phyloP scores from a whole-genome alignment of 2,113 vertebrate genomes.

The Pollachius pollachius region DNA sequence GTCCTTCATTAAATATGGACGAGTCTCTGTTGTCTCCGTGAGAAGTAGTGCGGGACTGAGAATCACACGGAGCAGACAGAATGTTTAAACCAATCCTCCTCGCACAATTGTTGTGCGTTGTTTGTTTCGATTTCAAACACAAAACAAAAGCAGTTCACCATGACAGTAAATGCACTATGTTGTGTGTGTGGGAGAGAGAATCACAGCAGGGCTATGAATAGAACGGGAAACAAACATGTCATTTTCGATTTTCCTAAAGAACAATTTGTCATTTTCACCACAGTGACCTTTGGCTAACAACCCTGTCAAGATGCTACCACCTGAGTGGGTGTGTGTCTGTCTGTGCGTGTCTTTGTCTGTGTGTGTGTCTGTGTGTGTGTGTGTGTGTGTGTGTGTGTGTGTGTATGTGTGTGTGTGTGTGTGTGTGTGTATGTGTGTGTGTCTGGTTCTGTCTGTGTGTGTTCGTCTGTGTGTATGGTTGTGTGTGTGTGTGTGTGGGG shows the following conservation, averaged over 20 bases:
- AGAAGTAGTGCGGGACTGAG: constrained; percentile 36
- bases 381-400: constrained; percentile 61
- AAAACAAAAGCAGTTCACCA: constrained; percentile 12
- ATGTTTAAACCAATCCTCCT: constrained; percentile 11
- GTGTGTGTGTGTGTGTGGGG: not conserved
- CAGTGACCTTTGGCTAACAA: constrained; percentile 66
- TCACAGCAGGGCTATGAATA: not conserved
- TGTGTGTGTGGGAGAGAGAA: not conserved
- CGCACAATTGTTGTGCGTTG: no score
- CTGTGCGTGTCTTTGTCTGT: not conserved
- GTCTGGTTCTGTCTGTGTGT: not conserved
- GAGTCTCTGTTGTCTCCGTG: constrained; percentile 51
- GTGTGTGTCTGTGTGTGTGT: not conserved
- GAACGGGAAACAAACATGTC: constrained; percentile 13
- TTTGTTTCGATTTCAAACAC: not conserved
- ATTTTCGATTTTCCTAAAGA: constrained; percentile 35
- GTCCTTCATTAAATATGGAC: constrained; percentile 63
- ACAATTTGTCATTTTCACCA: constrained; percentile 61
- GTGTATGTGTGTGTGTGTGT: constrained; percentile 67
- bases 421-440: constrained; percentile 41
- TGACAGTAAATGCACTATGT: not conserved
- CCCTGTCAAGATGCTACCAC: constrained; percentile 54
- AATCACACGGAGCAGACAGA: constrained; percentile 10
- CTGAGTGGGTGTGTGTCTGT: constrained; percentile 9
- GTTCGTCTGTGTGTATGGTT: constrained; percentile 30